Base-by-base conservation (phyloP, 2,113 vertebrate genomes). In the Colistium nudipinnis region DNA sequence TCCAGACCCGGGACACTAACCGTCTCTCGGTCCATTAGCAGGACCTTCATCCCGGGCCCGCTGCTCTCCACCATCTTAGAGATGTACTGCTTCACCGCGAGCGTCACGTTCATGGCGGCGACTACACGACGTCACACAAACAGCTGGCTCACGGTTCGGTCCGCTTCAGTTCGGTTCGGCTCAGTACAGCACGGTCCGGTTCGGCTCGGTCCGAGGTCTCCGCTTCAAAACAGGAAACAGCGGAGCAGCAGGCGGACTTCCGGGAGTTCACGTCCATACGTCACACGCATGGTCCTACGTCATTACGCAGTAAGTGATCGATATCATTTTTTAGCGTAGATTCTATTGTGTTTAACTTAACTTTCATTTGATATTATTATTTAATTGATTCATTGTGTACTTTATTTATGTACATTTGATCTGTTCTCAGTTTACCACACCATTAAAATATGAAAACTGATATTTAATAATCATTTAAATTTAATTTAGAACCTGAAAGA, bases 11-110 rank as follows among this genome's bases (percentile, higher is more conserved):
- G 4, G 31, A 6, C 31, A 31, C 88, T 92, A 85, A 98, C 97
- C 93, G 97, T 98, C 87, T 99, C 97, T 57, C 93, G 94, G 82
- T 99, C 97, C 97, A 98, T 98, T 47, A 98, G 92, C 70, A 98
- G 92, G 1, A 98, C 95, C 82, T 98, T 99, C 97, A 98, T 98
- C 3, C 97, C 96, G 0, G 97, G 92, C 1, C 97, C 97, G 82
- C 95, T 98, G 94, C 90, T 96, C 82, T 98, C 96, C 75, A 99
- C 98, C 97, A 98, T 99, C 80, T 94, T 97, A 53, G 95, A 94
- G 76, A 98, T 78, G 81, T 98, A 99, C 74, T 98, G 96, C 82
- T 96, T 97, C 43, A 98, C 96, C 0, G 96, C 97, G 25, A 97
- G 90, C 59, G 95, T 96, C 80, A 97, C 96, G 74, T 98, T 98